A percentile compares a stretch with the other conserved stretches of the same genome.
These are phyloP conservation scores for Mesorhabditis belari DNA, from an alignment of 2,888 invertebrate species.

Conservation along the genomic window DNA sequence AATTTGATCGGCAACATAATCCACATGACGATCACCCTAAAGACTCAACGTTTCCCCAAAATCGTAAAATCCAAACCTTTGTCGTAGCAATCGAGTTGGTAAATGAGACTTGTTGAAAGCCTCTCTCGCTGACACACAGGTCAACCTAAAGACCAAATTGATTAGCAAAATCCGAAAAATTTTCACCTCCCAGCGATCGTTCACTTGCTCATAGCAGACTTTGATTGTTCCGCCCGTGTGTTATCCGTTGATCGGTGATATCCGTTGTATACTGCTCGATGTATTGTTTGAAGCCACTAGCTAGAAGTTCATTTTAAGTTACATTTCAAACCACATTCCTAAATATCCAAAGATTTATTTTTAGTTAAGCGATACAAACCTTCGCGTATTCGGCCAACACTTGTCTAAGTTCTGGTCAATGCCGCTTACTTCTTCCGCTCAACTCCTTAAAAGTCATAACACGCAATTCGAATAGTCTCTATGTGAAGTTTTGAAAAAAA, in stretches of 20 bases:
- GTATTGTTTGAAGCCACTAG: slow-evolving; percentile 90
- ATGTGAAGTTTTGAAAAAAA: not conserved
- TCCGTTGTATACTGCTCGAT: slow-evolving; percentile 81
- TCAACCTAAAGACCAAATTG: slow-evolving; percentile 65
- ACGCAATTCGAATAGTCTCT: slow-evolving; percentile 85
- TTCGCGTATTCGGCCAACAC: too few relatives aligned
- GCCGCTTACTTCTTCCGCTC: too few relatives aligned
- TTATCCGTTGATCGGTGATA: slow-evolving; percentile 71
- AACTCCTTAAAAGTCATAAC: slow-evolving; percentile 92
- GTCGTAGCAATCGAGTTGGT: slow-evolving; percentile 98
- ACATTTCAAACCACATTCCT: not conserved
- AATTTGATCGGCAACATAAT: slow-evolving; percentile 82
- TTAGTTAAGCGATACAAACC: too few relatives aligned
- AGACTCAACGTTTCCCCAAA: not conserved
- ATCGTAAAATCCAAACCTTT: slow-evolving; percentile 66
- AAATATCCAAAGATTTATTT: slow-evolving; percentile 55
- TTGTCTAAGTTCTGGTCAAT: too few relatives aligned
- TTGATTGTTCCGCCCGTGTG: slow-evolving; percentile 77
- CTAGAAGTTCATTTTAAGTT: slow-evolving; percentile 53
- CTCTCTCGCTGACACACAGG: slow-evolving; percentile 74
- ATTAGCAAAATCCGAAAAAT: not conserved
- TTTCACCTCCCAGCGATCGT: not conserved
- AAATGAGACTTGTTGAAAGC: slow-evolving; percentile 94
- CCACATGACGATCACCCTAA: slow-evolving; percentile 87
- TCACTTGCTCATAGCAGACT: slow-evolving; percentile 70